Conservation (phyloP, 1,140 invertebrate genomes). For the Drosophila repletoides region DNA sequence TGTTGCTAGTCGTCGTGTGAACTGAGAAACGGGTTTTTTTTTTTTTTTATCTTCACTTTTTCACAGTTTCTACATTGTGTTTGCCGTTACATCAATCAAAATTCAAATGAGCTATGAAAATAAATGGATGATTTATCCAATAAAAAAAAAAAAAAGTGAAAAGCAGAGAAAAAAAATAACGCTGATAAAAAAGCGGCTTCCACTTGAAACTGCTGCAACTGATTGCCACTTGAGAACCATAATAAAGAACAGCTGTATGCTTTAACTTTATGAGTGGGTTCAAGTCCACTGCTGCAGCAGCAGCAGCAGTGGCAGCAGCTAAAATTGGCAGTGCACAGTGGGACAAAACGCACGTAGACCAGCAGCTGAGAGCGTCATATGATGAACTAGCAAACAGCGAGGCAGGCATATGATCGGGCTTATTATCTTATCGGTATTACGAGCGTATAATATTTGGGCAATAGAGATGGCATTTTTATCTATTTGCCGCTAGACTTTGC, state of each 20-base stretch:
- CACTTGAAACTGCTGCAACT: slow-evolving; percentile 22
- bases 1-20: slow-evolving; percentile 43
- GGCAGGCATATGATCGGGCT: slow-evolving; percentile 26
- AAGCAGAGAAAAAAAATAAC: slow-evolving; percentile 13
- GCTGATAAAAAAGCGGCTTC: slow-evolving; percentile 25
- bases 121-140: slow-evolving; percentile 42
- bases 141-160: slow-evolving; percentile 72
- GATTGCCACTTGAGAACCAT: slow-evolving; percentile 30
- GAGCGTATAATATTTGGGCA: neutral
- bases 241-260: slow-evolving; percentile 3
- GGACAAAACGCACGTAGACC: slow-evolving; percentile 23
- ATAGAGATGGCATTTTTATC: neutral
- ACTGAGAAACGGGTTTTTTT: slow-evolving; percentile 63
- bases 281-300: neutral
- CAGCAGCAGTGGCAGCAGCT: neutral
- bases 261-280: neutral
- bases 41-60: too few relatives aligned
- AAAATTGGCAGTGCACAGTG: neutral
- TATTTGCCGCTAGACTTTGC: neutral
- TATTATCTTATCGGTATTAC: slow-evolving; percentile 20
- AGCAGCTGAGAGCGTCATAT: slow-evolving; percentile 20
- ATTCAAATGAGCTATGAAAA: slow-evolving; percentile 54
- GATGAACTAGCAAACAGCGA: neutral
- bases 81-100: slow-evolving; percentile 65
- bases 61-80: slow-evolving; percentile 2